Percentiles rank a stretch among this genome's conserved stretches.
Evolutionary conservation across 1,140 invertebrate genomes (phyloP).

Genomic region (Spodoptera litura): DNA sequence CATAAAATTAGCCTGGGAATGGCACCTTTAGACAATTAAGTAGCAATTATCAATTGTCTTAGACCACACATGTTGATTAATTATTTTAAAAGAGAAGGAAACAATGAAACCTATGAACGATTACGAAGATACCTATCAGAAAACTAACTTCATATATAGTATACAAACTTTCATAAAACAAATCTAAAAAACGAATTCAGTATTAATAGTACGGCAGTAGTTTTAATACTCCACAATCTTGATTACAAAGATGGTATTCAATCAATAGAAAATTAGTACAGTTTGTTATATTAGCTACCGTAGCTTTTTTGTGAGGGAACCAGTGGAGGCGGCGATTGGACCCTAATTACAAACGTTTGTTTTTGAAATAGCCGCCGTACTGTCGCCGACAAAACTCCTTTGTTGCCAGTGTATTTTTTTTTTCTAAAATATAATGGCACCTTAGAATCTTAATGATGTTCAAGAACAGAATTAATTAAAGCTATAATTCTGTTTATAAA

Average conservation of each 20-base stretch:
- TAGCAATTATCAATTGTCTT: too few species aligned
- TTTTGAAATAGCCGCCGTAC: conserved; percentile 78
- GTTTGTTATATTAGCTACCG: conserved; percentile 70
- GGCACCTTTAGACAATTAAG: background rate
- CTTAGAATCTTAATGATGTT: conserved; percentile 38
- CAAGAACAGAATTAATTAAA: conserved; percentile 48
- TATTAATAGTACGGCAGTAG: conserved; percentile 4
- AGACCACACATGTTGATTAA: too few species aligned
- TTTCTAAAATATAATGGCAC: conserved; percentile 46
- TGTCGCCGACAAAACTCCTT: conserved; percentile 59
- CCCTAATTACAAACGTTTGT: conserved; percentile 83
- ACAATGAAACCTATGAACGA: too few species aligned
- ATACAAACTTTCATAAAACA: too few species aligned
- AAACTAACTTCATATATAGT: background rate
- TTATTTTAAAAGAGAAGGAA: too few species aligned
- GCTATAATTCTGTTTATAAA: conserved; percentile 5
- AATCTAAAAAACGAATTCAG: background rate
- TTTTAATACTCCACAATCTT: conserved; percentile 40
- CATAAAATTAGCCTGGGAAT: background rate
- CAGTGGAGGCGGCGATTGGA: conserved; percentile 57
- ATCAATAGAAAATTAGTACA: conserved; percentile 73
- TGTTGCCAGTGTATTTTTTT: conserved; percentile 11
- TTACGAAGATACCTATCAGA: too few species aligned
- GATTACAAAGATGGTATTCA: conserved; percentile 60
- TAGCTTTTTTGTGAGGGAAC: conserved; percentile 63